Evolutionary conservation across 2,888 invertebrate genomes (phyloP).

Genomic region (Ophraella communa): DNA sequence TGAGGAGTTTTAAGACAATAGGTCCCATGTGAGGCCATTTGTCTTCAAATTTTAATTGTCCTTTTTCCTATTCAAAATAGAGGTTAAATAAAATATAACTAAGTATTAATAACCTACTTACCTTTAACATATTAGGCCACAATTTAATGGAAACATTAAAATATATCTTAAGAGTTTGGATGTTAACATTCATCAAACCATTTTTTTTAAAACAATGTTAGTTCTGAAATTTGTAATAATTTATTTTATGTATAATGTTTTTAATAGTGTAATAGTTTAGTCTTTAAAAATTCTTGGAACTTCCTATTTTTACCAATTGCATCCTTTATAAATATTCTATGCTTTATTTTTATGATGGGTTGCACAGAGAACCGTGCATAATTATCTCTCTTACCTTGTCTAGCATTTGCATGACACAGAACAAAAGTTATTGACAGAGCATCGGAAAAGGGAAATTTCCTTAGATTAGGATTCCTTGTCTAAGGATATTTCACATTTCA

Average conservation of each 20-base stretch:
- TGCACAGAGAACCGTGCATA: too few species aligned
- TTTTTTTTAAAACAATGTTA: not conserved
- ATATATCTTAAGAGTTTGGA: conserved; percentile 4
- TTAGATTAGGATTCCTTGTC: too few species aligned
- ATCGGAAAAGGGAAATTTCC: too few species aligned
- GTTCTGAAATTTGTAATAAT: not conserved
- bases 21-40: conserved; percentile 97
- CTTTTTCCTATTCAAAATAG: conserved; percentile 68
- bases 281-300: not conserved
- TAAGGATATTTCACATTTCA: too few species aligned
- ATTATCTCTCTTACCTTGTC: too few species aligned
- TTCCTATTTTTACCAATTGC: not conserved
- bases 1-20: conserved; percentile 89
- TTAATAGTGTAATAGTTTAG: not conserved
- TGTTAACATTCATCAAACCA: conserved; percentile 12
- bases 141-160: conserved; percentile 18
- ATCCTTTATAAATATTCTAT: too few species aligned
- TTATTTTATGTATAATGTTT: not conserved
- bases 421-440: too few species aligned
- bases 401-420: too few species aligned
- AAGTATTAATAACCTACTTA: conserved; percentile 32
- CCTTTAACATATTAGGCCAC: conserved; percentile 50
- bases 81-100: not conserved
- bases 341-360: too few species aligned
- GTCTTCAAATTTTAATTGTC: conserved; percentile 88